Evolutionary conservation across 2,888 invertebrate species (phyloP).

Genomic region (Lysandra coridon): DNA sequence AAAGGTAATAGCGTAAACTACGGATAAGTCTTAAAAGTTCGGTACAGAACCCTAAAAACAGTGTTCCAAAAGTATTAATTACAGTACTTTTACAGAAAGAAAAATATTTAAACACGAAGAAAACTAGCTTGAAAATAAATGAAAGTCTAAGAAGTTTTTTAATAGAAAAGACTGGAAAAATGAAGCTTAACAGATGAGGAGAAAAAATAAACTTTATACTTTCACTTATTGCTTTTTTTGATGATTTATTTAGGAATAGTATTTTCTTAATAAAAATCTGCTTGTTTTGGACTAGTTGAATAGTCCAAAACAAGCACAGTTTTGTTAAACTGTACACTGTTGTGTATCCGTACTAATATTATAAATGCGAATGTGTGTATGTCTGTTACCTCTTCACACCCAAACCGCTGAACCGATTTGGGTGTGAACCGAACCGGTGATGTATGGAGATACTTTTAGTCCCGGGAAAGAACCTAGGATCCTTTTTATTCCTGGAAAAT

Average conservation of each 20-base stretch:
- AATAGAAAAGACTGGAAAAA: constrained; percentile 27
- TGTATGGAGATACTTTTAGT: too few relatives aligned
- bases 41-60: not conserved
- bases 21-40: too few relatives aligned
- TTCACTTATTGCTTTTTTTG: not conserved
- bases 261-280: not conserved
- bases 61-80: constrained; percentile 2
- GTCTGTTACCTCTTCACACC: too few relatives aligned
- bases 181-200: not conserved
- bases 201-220: not conserved
- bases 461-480: too few relatives aligned
- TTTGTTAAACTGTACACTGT: too few relatives aligned
- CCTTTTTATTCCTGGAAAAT: too few relatives aligned
- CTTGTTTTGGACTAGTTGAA: not conserved
- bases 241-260: not conserved
- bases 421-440: too few relatives aligned
- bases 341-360: too few relatives aligned
- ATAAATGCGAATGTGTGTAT: too few relatives aligned
- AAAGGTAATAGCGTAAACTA: too few relatives aligned
- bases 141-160: constrained; percentile 14
- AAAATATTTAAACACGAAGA: constrained; percentile 15
- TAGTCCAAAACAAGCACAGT: not conserved
- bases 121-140: constrained; percentile 23
- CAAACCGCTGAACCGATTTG: too few relatives aligned
- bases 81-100: not conserved